phyloP scores from a whole-genome alignment of 2,113 vertebrate genomes.

The Callorhinus ursinus region DNA sequence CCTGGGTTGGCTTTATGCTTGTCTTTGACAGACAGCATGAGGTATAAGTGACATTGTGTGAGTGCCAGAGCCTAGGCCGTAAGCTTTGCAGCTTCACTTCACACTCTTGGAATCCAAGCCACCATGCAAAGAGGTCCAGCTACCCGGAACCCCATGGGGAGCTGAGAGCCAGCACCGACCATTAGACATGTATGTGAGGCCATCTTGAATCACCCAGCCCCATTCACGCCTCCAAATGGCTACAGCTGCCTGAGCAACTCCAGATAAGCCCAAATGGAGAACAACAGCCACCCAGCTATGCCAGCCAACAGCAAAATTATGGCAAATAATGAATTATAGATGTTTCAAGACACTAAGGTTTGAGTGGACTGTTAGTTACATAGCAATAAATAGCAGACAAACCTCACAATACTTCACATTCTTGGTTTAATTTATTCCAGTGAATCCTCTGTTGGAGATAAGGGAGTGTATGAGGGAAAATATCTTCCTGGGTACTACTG shows the following conservation, averaged over 20 bases:
- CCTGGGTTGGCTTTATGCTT: neutral
- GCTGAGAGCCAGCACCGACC: neutral
- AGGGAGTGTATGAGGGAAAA: neutral
- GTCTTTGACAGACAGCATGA: neutral
- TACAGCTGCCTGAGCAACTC: neutral
- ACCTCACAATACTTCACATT: neutral
- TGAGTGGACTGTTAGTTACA: neutral
- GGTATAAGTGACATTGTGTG: neutral
- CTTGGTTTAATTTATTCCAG: neutral
- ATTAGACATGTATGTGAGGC: neutral
- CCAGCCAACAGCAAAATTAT: neutral
- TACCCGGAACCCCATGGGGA: neutral
- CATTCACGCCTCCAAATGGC: neutral
- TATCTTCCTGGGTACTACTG: neutral
- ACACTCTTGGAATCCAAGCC: neutral
- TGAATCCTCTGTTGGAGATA: neutral
- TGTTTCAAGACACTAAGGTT: neutral
- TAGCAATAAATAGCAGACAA: neutral
- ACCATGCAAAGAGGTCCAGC: neutral
- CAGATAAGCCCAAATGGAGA: neutral
- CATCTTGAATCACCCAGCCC: neutral
- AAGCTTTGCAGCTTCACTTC: neutral
- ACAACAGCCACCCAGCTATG: neutral
- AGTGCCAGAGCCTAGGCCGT: neutral
- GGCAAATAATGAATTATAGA: neutral